Percentiles rank a stretch among this genome's conserved stretches.
phyloP scores from a whole-genome alignment of 2,888 invertebrate genomes.

The Leucania comma region DNA sequence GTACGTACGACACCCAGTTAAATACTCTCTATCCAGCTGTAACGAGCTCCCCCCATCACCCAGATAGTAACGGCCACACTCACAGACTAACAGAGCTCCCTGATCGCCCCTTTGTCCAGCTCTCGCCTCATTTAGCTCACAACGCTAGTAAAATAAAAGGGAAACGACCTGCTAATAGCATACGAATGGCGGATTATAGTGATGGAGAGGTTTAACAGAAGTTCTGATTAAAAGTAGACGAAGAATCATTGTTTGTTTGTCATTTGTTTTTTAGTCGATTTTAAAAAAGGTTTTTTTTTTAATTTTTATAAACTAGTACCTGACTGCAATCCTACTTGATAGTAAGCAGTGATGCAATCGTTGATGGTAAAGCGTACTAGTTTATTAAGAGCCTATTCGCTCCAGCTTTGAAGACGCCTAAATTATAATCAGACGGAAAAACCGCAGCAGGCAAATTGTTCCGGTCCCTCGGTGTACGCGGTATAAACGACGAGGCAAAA shows the following conservation, averaged over 20 bases:
- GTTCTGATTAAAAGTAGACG: constrained; percentile 6
- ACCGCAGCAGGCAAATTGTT: too few relatives aligned
- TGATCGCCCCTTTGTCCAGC: constrained; percentile 41
- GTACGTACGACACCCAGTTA: neutral
- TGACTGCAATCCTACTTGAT: too few relatives aligned
- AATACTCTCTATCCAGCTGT: constrained; percentile 23
- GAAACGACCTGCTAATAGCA: constrained; percentile 36
- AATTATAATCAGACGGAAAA: too few relatives aligned
- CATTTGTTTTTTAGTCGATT: neutral
- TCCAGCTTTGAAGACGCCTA: too few relatives aligned
- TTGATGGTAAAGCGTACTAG: too few relatives aligned
- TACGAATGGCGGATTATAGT: constrained; percentile 36
- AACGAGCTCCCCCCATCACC: constrained; percentile 29
- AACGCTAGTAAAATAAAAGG: constrained; percentile 51
- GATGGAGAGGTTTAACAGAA: neutral
- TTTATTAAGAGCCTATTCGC: too few relatives aligned
- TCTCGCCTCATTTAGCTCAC: constrained; percentile 40
- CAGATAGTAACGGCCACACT: constrained; percentile 12
- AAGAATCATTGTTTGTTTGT: neutral
- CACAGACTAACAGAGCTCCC: constrained; percentile 26
- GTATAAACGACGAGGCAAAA: too few relatives aligned
- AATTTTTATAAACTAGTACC: too few relatives aligned
- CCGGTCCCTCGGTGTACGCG: too few relatives aligned
- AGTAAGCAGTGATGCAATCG: too few relatives aligned
- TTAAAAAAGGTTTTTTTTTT: too few relatives aligned